Evolutionary conservation across 2,888 invertebrate species (phyloP), one percentile per base, ranked within the genome.

Genomic region (Ichneumon xanthorius): DNA sequence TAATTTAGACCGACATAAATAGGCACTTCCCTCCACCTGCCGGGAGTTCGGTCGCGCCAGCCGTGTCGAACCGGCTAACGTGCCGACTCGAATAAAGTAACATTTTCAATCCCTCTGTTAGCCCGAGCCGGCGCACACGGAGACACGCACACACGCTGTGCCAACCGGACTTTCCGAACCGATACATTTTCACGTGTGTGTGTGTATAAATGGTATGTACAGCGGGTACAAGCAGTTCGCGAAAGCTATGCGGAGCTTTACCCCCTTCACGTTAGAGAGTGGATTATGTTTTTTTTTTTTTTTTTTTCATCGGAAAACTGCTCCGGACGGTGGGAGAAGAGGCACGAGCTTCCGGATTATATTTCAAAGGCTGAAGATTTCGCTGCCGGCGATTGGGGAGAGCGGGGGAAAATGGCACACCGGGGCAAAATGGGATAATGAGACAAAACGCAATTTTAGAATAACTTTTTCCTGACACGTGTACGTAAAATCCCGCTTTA

Each of bases 301-400:
- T 72, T 80, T 80, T 67, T 72, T 55, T 67, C 80, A 80, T 68
- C 61, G 77, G 37, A 81, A 80, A 76, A 58, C 53, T 84, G 61
- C 61, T 61, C 61, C 55, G 63, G 37, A 37, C 70, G 63, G 19
- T 26, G 26, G 68, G 65, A 30, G 45, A 37, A 45, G 26, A 73
- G 75, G 81, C 73, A 61, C 61, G 61, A 61, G 33, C 72, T 55
- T 45, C 45, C 61, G 76, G 79, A 82, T 85, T 85, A 72, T 82
- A 82, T 82, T 79, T 85, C 76, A 82, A 85, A 79, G 78, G 65
- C 82, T 79, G 85, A 79, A 68, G 82, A 75, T 82, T 85, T 82
- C 48, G 73, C 68, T 82, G 55, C 73, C 75, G 30, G 14, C 40
- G n/a, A 48, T 40, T 11, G 50, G 26, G 26, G 26, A 3, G 3